Conservation (phyloP, 92 coral and sea anemone species). For the Palythoa caribaeorum region DNA sequence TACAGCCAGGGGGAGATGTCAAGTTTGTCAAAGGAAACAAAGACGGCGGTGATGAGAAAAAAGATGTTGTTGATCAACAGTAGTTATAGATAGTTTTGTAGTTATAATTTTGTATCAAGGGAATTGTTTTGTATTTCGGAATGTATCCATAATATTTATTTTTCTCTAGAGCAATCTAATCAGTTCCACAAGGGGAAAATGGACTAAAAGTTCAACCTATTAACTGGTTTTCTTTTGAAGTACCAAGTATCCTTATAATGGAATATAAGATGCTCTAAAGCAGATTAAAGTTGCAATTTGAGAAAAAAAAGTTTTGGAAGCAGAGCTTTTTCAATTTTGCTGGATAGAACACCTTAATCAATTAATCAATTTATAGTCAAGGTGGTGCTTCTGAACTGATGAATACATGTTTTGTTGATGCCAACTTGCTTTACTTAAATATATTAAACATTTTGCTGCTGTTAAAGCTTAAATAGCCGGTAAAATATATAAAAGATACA, state of each 20-base stretch:
- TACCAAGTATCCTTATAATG: not conserved
- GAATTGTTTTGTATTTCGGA: not conserved
- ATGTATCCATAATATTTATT: not conserved
- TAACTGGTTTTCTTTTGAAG: not conserved
- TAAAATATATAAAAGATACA: not conserved
- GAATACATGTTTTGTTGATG: not conserved
- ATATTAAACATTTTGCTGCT: not conserved
- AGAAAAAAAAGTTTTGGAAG: not conserved
- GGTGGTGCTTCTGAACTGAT: not conserved
- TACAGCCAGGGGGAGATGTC: conserved; percentile 81
- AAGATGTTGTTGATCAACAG: conserved; percentile 15
- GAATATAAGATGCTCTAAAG: not conserved
- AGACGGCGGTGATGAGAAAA: conserved; percentile 24
- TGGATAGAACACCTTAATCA: not conserved
- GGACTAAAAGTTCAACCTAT: not conserved
- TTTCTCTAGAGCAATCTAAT: not conserved
- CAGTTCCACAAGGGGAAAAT: not conserved
- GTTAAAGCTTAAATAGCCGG: not conserved
- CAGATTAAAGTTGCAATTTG: not conserved
- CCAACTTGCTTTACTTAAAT: not conserved
- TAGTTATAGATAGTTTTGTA: not conserved
- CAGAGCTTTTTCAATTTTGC: not conserved
- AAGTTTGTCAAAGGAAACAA: conserved; percentile 73
- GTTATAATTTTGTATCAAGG: not conserved
- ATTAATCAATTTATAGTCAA: not conserved